Base-by-base conservation (phyloP, 1,140 invertebrate species). In the Nasonia vitripennis region DNA sequence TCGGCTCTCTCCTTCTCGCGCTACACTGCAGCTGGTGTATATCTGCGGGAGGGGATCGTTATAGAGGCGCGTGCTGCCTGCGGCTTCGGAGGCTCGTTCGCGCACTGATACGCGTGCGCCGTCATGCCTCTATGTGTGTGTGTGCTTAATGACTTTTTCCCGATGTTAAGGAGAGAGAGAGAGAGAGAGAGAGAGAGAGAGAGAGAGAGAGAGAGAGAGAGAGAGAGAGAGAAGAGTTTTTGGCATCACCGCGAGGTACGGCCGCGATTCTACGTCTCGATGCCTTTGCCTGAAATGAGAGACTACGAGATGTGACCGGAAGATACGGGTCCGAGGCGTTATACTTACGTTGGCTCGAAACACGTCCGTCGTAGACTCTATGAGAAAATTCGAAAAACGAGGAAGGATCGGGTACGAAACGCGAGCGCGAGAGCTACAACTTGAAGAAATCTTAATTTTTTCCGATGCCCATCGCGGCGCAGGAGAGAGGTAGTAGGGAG, bases 391-490 rank as follows among this genome's bases (percentile, higher is more conserved):
- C 10, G 48, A 17, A 51, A 51, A 51, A 51, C 11, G 14, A 12
- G 48, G 1, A 12, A 51, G 2, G 48, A 12, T 51, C 14, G 48
- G 11, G 14, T 51, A 3, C 2, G 48, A 51, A 12, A 3, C 27
- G 27, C 27, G 27, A 27, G 27, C 27, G 27, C 27, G 20, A 10
- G 6, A 45, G 4, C 1, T 27, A 20, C 68, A 90, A 91, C 91
- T 93, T 93, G 90, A 91, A 92, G 91, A 93, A 93, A 93, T 93
- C 93, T 93, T 93, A 93, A 92, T 91, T 91, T 90, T 87, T 90
- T 78, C 17, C 74, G 14, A 78, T 78, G 41, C 41, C 17, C 77
- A 14, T 27, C 27, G 41, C 4, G 48, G 9, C 6, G 9, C 31
- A 12, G 75, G 73, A n/a, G 73, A 7, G 73, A 86, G 27, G 27